Base-by-base conservation (phyloP, 1,140 invertebrate genomes). In the Drosophila serrata region DNA sequence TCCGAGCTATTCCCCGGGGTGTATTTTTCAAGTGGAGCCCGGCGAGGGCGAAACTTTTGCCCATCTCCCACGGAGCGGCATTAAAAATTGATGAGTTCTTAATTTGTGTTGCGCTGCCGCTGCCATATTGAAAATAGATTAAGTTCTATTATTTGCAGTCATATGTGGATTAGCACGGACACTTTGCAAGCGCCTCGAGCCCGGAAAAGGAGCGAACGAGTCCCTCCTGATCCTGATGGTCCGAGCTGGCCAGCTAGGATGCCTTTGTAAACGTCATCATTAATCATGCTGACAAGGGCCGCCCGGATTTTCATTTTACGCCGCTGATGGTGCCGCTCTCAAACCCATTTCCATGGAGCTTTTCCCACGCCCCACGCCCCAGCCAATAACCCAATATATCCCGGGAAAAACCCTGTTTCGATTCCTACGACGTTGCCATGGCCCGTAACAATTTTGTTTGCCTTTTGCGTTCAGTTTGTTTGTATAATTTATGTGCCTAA, bases 81-180 rank as follows among this genome's bases (percentile, higher is more conserved):
- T 90, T 90, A 90, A 90, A 90, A 90, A 90, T 90, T 90, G 85
- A 90, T 90, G 85, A 90, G 85, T 90, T 90, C 85, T 90, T 90
- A 90, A 90, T 90, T 90, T 90, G 85, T 85, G 84, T 84, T 80
- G 76, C 79, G 79, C 76, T 88, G 82, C 40, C 72, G 82, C 61
- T 85, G 77, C 85, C 85, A 88, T 88, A 88, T 88, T 90, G 85
- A 90, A 90, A 90, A 90, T 85, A 90, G 85, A 90, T 90, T 90
- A 90, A 90, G 85, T 90, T 90, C 86, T 90, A 90, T 90, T 90
- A 90, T 90, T 90, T 81, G 85, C 86, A 90, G 85, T 90, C 86
- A 90, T 81, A 90, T 90, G 85, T 90, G 85, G 86, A 90, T 90
- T 90, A 90, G 86, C 85, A 79, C 75, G 78, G 81, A 90, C 86